Evolutionary conservation across 2,797 vertebrate genomes (phyloP).

Genomic region (Echeneis naucrates): DNA sequence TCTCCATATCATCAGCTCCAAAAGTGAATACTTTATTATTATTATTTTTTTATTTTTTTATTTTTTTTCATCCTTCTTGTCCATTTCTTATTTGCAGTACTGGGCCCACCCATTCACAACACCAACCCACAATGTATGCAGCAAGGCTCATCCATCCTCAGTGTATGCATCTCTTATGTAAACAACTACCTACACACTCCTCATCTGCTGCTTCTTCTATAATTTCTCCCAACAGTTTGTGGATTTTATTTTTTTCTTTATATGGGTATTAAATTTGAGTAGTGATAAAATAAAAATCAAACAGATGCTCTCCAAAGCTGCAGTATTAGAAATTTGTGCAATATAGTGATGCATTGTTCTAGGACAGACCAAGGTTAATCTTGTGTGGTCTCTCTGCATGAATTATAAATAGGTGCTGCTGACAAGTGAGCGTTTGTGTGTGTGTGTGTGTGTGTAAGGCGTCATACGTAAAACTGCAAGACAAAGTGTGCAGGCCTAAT

Average conservation of each 20-base stretch:
- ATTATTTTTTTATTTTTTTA: too few species aligned
- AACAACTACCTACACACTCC: conserved; percentile 53
- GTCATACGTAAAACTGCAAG: conserved; percentile 27
- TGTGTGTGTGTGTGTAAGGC: conserved; percentile 7
- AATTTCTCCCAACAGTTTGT: conserved; percentile 35
- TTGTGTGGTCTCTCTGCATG: conserved; percentile 53
- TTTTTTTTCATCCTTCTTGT: conserved; percentile 39
- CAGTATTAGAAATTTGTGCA: conserved; percentile 24
- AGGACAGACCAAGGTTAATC: conserved; percentile 69
- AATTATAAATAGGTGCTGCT: conserved; percentile 64
- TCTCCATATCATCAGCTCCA: conserved; percentile 10
- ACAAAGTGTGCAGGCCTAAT: conserved; percentile 28
- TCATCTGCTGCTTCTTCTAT: conserved; percentile 25
- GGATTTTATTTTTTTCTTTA: conserved; percentile 43
- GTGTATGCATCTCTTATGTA: conserved; percentile 41
- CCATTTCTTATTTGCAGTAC: conserved; percentile 24
- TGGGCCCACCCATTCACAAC: conserved; percentile 29
- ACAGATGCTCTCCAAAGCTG: conserved; percentile 33
- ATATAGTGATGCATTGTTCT: conserved; percentile 43
- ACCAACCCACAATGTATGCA: conserved; percentile 18
- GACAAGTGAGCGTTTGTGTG: conserved; percentile 13
- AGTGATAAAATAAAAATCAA: conserved; percentile 36
- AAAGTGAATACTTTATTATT: conserved; percentile 22
- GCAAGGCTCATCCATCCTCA: conserved; percentile 40
- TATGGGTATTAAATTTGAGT: conserved; percentile 21